phyloP scores from a whole-genome alignment of 2,113 vertebrate genomes.

The Hypanus sabinus region DNA sequence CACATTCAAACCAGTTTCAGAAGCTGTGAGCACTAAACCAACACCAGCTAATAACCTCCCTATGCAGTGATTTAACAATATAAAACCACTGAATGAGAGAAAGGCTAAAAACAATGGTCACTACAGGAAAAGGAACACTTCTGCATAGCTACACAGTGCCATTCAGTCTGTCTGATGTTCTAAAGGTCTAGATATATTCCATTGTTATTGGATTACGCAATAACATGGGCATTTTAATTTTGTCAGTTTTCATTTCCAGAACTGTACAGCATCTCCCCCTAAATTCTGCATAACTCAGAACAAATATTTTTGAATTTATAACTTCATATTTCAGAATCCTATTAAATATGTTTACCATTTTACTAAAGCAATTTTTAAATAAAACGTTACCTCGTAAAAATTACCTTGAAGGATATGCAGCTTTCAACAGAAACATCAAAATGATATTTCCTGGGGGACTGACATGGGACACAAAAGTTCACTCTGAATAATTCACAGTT shows the following conservation, averaged over 20 bases:
- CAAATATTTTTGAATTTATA: neutral
- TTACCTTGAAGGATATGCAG: conserved; percentile 20
- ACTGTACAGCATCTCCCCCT: neutral
- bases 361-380: neutral
- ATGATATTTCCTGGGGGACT: conserved; percentile 4
- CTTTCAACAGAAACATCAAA: conserved; percentile 21
- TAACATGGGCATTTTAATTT: neutral
- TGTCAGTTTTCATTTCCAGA: neutral
- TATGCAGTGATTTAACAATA: conserved; percentile 5
- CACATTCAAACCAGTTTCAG: conserved; percentile 14
- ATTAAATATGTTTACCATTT: neutral
- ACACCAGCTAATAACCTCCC: conserved; percentile 17
- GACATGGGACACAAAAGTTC: neutral
- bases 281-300: neutral
- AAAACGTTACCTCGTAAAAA: neutral
- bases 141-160: neutral
- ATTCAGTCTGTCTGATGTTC: conserved; percentile 9
- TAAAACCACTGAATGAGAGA: conserved; percentile 1
- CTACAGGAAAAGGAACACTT: conserved; percentile 15
- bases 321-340: neutral
- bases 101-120: conserved; percentile 12
- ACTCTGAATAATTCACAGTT: conserved; percentile 29
- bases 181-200: neutral
- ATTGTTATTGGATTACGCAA: conserved; percentile 5
- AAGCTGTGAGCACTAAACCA: conserved; percentile 19